Evolutionary conservation across 2,797 vertebrate genomes (phyloP), one percentile per base, ranked within the genome.

Genomic region (Garrulus glandarius): DNA sequence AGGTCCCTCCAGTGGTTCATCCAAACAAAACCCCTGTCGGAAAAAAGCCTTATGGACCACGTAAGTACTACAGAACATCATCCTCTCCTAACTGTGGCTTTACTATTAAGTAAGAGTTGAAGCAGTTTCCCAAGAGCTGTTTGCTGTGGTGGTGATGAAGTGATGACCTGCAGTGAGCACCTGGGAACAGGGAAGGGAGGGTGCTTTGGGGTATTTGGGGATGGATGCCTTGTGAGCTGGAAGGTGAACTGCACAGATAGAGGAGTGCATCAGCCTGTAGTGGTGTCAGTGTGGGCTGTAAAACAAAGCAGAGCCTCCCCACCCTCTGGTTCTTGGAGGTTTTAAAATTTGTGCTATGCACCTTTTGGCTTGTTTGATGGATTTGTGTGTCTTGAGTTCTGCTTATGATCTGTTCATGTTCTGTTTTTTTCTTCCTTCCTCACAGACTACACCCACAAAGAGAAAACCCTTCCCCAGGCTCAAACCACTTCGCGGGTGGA

Each of bases 51-150:
- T 6, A 0, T 0, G 85, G 4, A 68, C 22, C 32, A 59, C 4
- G 97, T 97, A 77, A 97, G 97, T 97, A 56, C 61, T 50, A 4
- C 75, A 56, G 56, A 82, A 43, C 27, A 71, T 43, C 23, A 41
- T 53, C 59, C 23, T 36, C 19, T 65, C 23, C 65, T 65, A 37
- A 15, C 53, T 41, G 0, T 30, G 64, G 20, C 30, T 81, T 71
- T 68, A 6, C 52, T 39, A 21, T 50, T 67, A 44, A 63, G 10
- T 32, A 46, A 24, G 56, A 56, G 53, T 24, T n/a, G 30, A 43
- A 32, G 71, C 53, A 49, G 37, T 55, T 63, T 13, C n/a, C 60
- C 30, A 9, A 21, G 71, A 64, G 65, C 41, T 20, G 43, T 61
- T 64, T 55, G 84, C 82, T 72, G 4, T 39, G 30, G 30, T 6